Percentiles rank a stretch among this genome's conserved stretches.
These are phyloP conservation scores for Listronotus bonariensis DNA, from an alignment of 1,140 invertebrate genomes.

Conservation along the genomic window DNA sequence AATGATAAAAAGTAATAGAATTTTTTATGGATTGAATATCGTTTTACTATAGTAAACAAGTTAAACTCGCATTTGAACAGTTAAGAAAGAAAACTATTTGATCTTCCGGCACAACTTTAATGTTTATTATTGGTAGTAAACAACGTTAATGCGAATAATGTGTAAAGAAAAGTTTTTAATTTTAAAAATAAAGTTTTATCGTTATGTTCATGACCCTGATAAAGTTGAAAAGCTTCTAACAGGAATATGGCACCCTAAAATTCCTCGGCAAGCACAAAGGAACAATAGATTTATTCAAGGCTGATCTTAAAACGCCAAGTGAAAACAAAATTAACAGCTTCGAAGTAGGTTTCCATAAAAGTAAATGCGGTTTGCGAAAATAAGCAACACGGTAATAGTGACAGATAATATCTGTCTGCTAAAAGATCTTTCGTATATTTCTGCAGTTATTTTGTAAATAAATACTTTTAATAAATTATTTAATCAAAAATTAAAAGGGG, in stretches of 20 bases:
- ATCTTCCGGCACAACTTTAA: too few species aligned
- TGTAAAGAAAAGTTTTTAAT: not conserved
- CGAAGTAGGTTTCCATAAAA: slow-evolving; percentile 14
- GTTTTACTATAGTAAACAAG: too few species aligned
- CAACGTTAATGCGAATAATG: too few species aligned
- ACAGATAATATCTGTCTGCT: not conserved
- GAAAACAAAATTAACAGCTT: slow-evolving; percentile 24
- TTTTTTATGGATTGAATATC: too few species aligned
- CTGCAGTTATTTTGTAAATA: too few species aligned
- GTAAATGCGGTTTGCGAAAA: not conserved
- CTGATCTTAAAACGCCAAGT: slow-evolving; percentile 20
- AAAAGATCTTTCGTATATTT: too few species aligned
- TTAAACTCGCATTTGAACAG: too few species aligned
- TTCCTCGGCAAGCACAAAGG: slow-evolving; percentile 4
- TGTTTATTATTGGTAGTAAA: too few species aligned
- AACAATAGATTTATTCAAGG: slow-evolving; percentile 22
- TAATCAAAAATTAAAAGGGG: too few species aligned
- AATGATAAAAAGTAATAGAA: too few species aligned
- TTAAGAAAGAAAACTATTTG: too few species aligned
- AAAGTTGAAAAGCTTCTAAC: slow-evolving; percentile 6
- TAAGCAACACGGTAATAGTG: not conserved
- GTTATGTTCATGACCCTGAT: slow-evolving; percentile 3
- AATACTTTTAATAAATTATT: too few species aligned
- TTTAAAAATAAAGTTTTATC: not conserved
- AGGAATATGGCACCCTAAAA: slow-evolving; percentile 18